Conservation (phyloP, 2,888 invertebrate species). For the Morpho deidamia region DNA sequence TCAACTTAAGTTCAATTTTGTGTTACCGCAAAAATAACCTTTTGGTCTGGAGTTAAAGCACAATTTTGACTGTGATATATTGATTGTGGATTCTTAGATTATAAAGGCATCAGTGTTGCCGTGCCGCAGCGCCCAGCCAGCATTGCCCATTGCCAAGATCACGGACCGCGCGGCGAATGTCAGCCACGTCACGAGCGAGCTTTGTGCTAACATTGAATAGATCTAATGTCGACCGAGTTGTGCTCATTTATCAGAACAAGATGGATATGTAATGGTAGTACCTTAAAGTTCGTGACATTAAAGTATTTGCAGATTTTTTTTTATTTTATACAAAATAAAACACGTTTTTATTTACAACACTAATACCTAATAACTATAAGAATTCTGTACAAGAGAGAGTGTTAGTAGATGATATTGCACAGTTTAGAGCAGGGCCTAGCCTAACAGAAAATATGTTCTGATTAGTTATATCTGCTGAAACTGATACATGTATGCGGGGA, state of each 20-base stretch:
- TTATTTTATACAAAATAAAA: no score
- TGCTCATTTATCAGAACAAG: constrained; percentile 50
- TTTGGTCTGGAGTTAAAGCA: background rate
- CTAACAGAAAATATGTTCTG: no score
- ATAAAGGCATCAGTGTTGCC: constrained; percentile 35
- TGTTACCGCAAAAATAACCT: constrained; percentile 1
- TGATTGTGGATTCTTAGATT: constrained; percentile 9
- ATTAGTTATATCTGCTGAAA: no score
- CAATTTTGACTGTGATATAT: constrained; percentile 1
- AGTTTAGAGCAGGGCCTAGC: no score
- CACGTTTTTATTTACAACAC: no score
- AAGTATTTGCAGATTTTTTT: background rate
- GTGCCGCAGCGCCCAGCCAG: constrained; percentile 50
- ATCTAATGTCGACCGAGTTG: constrained; percentile 59
- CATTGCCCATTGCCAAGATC: constrained; percentile 82
- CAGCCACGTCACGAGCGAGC: constrained; percentile 75
- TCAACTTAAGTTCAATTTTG: background rate
- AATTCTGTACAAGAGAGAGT: no score
- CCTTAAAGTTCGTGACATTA: background rate
- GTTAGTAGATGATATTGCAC: no score
- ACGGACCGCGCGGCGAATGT: constrained; percentile 77
- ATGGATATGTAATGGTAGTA: constrained; percentile 30
- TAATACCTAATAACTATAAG: no score
- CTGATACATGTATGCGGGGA: no score
- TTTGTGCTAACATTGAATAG: constrained; percentile 66